These are phyloP conservation scores for Drosophila nr. fundita DNA, from an alignment of 2,888 invertebrate genomes.

Conservation along the genomic window DNA sequence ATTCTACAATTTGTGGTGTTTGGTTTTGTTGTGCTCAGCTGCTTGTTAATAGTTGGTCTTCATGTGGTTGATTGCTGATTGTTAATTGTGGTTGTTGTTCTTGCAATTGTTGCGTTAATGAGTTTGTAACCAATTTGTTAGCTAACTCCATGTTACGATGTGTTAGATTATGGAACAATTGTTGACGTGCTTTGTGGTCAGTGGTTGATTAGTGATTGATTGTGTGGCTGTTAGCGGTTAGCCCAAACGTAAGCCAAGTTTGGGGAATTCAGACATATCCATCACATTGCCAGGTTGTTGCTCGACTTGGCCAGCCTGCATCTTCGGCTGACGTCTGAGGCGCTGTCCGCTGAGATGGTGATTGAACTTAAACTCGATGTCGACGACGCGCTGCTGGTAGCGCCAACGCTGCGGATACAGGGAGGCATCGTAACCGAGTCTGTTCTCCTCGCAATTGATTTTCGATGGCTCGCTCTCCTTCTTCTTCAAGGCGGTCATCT, in stretches of 20 bases:
- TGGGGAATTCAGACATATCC: background rate
- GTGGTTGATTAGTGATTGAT: background rate
- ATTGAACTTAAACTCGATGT: conserved; percentile 50
- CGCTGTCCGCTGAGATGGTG: conserved; percentile 9
- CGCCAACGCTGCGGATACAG: conserved; percentile 38
- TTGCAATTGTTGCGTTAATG: background rate
- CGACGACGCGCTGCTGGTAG: conserved; percentile 32
- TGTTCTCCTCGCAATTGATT: background rate
- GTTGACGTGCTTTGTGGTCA: background rate
- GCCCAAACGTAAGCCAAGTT: background rate
- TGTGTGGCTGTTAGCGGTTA: background rate
- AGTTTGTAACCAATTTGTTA: background rate
- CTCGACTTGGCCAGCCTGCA: background rate
- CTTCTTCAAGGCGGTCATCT: conserved; percentile 39
- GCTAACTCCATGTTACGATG: background rate
- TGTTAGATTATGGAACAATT: background rate
- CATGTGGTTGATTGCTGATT: background rate
- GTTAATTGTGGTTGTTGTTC: background rate
- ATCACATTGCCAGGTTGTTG: background rate
- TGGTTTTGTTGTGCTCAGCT: background rate
- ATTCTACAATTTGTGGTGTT: background rate
- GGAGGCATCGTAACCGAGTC: conserved; percentile 14
- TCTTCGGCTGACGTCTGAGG: background rate
- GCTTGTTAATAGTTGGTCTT: background rate
- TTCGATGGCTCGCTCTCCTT: background rate